Evolutionary conservation across 2,888 invertebrate species (phyloP).

Genomic region (Arctia plantaginis): DNA sequence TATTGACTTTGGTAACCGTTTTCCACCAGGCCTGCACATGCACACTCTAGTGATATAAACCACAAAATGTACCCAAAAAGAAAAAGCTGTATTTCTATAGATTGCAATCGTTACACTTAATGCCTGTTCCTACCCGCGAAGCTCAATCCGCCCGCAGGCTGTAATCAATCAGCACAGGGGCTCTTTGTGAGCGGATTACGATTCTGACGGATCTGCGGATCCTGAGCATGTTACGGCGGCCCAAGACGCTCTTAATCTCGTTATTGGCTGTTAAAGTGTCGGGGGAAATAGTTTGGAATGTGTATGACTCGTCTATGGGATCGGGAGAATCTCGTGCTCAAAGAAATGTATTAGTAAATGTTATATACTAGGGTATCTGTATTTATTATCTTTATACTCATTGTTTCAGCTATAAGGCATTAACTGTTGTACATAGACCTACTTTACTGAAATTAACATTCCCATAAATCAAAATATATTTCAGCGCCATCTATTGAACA

Average conservation of each 20-base stretch:
- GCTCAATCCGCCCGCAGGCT: constrained; percentile 37
- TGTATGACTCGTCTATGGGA: neutral
- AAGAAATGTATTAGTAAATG: neutral
- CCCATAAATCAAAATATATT: neutral
- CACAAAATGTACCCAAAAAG: neutral
- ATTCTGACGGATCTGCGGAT: constrained; percentile 18
- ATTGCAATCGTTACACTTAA: constrained; percentile 10
- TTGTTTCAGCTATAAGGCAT: too few relatives aligned
- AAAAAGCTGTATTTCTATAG: constrained; percentile 3
- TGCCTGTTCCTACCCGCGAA: constrained; percentile 21
- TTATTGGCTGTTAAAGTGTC: constrained; percentile 21
- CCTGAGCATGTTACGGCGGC: constrained; percentile 11
- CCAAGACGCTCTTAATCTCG: constrained; percentile 27
- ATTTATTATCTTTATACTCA: too few relatives aligned
- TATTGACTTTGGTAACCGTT: too few relatives aligned
- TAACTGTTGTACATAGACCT: neutral
- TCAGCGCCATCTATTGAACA: neutral
- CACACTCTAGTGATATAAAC: neutral
- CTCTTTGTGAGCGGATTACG: constrained; percentile 43
- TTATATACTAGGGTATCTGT: neutral
- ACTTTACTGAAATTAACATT: neutral
- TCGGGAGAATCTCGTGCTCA: neutral
- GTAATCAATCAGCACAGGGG: constrained; percentile 44
- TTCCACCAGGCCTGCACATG: neutral
- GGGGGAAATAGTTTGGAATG: constrained; percentile 17